Percentiles rank a stretch among this genome's conserved stretches.
Conservation (phyloP, 2,888 invertebrate species). For the Strigamia transsilvanica region DNA sequence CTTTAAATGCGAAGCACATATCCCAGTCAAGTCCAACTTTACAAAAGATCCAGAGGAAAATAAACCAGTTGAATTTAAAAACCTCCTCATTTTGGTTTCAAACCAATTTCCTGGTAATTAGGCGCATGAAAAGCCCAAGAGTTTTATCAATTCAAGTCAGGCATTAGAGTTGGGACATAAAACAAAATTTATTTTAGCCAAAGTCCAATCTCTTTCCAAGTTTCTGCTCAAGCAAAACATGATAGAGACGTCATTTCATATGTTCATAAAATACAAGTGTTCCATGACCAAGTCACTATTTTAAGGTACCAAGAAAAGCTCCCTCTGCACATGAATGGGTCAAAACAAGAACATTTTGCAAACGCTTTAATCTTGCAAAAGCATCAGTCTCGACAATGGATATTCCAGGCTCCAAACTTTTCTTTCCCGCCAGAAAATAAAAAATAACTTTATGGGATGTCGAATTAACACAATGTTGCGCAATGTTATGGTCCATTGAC, state of each 20-base stretch:
- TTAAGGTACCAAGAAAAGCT: not conserved
- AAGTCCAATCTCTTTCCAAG: not conserved
- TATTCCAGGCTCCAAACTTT: not conserved
- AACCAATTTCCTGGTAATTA: not conserved
- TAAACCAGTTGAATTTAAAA: not conserved
- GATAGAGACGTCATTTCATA: conserved; percentile 8
- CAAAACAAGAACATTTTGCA: conserved; percentile 8
- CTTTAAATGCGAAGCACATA: not conserved
- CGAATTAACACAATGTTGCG: too few relatives aligned
- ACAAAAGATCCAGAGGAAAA: not conserved
- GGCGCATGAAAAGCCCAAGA: not conserved
- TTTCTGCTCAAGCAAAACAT: not conserved
- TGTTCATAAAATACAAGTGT: conserved; percentile 8
- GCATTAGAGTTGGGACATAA: not conserved
- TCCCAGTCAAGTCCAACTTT: not conserved
- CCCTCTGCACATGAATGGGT: conserved; percentile 2
- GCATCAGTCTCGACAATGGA: conserved; percentile 3
- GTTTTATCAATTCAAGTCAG: not conserved
- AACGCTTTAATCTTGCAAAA: not conserved
- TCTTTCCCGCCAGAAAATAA: not conserved
- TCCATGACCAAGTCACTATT: not conserved
- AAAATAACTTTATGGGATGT: not conserved
- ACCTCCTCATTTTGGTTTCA: too few relatives aligned
- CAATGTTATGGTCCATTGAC: not conserved
- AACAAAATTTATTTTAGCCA: conserved; percentile 2